Evolutionary conservation across 2,888 invertebrate genomes (phyloP).

Genomic region (Sylvicola cinctus): DNA sequence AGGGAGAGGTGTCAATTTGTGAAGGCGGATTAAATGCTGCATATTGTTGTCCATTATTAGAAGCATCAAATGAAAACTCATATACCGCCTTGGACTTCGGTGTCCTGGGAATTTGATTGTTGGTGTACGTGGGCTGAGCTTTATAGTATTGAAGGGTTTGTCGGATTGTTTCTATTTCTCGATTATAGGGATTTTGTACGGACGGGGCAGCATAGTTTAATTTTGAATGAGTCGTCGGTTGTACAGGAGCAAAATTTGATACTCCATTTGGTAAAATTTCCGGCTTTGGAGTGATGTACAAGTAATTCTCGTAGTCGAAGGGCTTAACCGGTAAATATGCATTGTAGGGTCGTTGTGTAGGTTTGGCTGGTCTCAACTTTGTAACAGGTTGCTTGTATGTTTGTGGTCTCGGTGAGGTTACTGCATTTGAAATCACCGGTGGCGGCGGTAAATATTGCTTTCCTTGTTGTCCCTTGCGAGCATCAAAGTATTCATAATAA

Average conservation of each 20-base stretch:
- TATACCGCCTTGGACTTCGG: slow-evolving; percentile 35
- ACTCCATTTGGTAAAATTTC: slow-evolving; percentile 21
- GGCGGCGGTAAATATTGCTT: slow-evolving; percentile 10
- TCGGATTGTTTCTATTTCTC: slow-evolving; percentile 42
- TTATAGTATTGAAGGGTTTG: slow-evolving; percentile 41
- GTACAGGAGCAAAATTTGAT: slow-evolving; percentile 5
- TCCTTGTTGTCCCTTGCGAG: slow-evolving; percentile 18
- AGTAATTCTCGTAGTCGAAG: slow-evolving; percentile 13
- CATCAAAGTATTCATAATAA: slow-evolving; percentile 25
- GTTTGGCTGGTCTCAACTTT: slow-evolving; percentile 7
- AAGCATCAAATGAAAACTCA: slow-evolving; percentile 51
- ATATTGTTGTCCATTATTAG: slow-evolving; percentile 20
- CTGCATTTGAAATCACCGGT: slow-evolving; percentile 4
- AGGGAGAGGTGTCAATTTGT: slow-evolving; percentile 35
- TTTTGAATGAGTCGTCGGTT: slow-evolving; percentile 3
- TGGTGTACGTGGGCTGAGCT: slow-evolving; percentile 26
- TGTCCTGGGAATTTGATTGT: slow-evolving; percentile 10
- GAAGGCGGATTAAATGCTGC: slow-evolving; percentile 11
- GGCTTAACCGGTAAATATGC: slow-evolving; percentile 6
- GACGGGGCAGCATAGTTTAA: slow-evolving; percentile 11
- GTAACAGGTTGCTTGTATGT: slow-evolving; percentile 4
- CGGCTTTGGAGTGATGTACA: slow-evolving; percentile 32
- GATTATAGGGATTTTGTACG: slow-evolving; percentile 33
- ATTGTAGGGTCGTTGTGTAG: slow-evolving; percentile 5
- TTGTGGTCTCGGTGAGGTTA: slow-evolving; percentile 19